Percentiles rank a stretch among this genome's conserved stretches.
These are phyloP conservation scores for Drosophila atroscutellata DNA, from an alignment of 2,888 invertebrate species.

Conservation along the genomic window DNA sequence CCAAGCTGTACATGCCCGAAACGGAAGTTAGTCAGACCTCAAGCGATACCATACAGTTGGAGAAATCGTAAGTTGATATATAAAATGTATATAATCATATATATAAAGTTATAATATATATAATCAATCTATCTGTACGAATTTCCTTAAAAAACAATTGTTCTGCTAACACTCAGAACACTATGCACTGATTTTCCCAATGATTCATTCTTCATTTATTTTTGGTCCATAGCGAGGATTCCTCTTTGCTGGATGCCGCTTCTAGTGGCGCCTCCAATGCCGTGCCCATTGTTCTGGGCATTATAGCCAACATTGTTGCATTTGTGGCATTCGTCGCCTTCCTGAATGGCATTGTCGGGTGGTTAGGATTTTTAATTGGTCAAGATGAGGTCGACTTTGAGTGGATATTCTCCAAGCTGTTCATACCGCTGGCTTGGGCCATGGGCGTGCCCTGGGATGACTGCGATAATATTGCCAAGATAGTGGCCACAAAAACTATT, in stretches of 20 bases:
- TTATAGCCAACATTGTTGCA: slow-evolving; percentile 96
- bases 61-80: slow-evolving; percentile 87
- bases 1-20: slow-evolving; percentile 97
- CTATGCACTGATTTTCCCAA: not conserved
- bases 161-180: not conserved
- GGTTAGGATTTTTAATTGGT: slow-evolving; percentile 93
- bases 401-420: slow-evolving; percentile 93
- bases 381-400: slow-evolving; percentile 88
- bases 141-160: not conserved
- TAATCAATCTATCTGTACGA: not conserved
- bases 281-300: slow-evolving; percentile 92
- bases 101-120: no score
- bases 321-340: slow-evolving; percentile 95
- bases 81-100: not conserved
- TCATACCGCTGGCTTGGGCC: slow-evolving; percentile 95
- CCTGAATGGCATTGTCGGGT: slow-evolving; percentile 91
- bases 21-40: slow-evolving; percentile 92
- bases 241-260: slow-evolving; percentile 95
- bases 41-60: slow-evolving; percentile 90
- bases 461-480: slow-evolving; percentile 90
- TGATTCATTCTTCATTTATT: not conserved
- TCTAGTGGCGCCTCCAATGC: slow-evolving; percentile 94
- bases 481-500: slow-evolving; percentile 95
- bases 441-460: slow-evolving; percentile 91
- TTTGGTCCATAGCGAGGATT: slow-evolving; percentile 88